phyloP scores from a whole-genome alignment of 2,797 vertebrate species.

The Crenichthys baileyi region DNA sequence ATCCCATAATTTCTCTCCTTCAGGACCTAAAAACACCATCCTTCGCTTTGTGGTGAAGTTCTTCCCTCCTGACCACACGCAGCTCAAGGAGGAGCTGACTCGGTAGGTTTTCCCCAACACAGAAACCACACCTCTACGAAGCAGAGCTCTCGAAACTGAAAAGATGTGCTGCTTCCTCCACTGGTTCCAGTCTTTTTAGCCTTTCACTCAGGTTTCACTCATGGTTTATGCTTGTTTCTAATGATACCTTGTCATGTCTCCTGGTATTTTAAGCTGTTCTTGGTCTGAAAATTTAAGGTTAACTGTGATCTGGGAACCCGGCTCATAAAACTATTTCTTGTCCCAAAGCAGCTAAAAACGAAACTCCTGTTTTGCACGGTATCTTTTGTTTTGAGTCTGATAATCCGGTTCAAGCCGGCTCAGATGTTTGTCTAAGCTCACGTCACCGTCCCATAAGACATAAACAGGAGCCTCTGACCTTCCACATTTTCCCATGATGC shows the following conservation, averaged over 20 bases:
- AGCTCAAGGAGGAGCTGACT: conserved; percentile 95
- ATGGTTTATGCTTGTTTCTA: conserved; percentile 14
- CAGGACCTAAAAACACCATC: conserved; percentile 94
- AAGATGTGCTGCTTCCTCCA: conserved; percentile 24
- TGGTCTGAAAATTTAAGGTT: background rate
- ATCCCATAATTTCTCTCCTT: conserved; percentile 21
- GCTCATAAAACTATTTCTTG: conserved; percentile 33
- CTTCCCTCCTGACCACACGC: conserved; percentile 95
- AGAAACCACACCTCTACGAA: conserved; percentile 29
- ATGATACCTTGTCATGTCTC: conserved; percentile 16
- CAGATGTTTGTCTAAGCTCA: background rate
- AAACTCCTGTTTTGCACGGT: background rate
- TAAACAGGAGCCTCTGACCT: conserved; percentile 27
- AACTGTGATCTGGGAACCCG: conserved; percentile 29
- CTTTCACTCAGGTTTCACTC: conserved; percentile 20
- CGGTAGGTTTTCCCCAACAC: conserved; percentile 81
- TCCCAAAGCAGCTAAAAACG: conserved; percentile 24
- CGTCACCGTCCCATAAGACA: conserved; percentile 1
- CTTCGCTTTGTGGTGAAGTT: conserved; percentile 98
- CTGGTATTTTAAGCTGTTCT: conserved; percentile 12
- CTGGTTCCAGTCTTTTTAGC: conserved; percentile 4
- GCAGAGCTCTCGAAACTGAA: conserved; percentile 7
- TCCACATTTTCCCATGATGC: conserved; percentile 56
- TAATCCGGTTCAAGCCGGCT: background rate
- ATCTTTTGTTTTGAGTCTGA: conserved; percentile 1